Evolutionary conservation across 2,888 invertebrate species (phyloP).

Genomic region (Acleris sparsana): DNA sequence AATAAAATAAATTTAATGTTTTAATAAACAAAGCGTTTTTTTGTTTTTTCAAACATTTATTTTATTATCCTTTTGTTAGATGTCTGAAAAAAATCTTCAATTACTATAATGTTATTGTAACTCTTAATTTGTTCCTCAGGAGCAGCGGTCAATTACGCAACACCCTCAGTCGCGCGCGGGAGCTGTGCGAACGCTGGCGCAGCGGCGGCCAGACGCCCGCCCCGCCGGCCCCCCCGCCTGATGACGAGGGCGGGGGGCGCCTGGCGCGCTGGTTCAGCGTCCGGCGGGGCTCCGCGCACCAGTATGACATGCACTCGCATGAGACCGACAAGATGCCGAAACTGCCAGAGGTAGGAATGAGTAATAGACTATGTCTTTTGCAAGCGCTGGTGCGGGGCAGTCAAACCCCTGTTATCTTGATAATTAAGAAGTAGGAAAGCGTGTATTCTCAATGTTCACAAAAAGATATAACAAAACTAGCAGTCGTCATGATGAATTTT

Average conservation of each 20-base stretch:
- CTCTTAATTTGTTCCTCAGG: slow-evolving; percentile 62
- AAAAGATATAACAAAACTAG: no score
- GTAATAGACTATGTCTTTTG: background rate
- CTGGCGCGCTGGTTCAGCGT: slow-evolving; percentile 96
- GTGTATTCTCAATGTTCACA: no score
- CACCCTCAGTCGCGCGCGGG: slow-evolving; percentile 91
- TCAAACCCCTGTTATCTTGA: no score
- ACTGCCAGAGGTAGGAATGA: slow-evolving; percentile 87
- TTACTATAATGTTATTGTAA: slow-evolving; percentile 4
- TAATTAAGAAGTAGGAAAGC: no score
- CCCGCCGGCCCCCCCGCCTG: slow-evolving; percentile 73
- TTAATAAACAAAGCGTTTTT: no score
- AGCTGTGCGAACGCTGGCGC: slow-evolving; percentile 92
- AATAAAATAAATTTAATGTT: no score
- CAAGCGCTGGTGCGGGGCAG: background rate
- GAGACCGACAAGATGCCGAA: slow-evolving; percentile 89
- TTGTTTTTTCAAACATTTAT: no score
- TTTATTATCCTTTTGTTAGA: no score
- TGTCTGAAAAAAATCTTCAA: no score
- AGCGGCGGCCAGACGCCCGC: slow-evolving; percentile 68
- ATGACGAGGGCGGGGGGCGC: slow-evolving; percentile 87
- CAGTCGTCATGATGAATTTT: no score
- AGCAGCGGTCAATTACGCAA: slow-evolving; percentile 91
- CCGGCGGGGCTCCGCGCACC: slow-evolving; percentile 90
- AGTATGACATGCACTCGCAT: slow-evolving; percentile 87